Conservation (phyloP, 2,113 vertebrate species). For the Amphiprion percula region DNA sequence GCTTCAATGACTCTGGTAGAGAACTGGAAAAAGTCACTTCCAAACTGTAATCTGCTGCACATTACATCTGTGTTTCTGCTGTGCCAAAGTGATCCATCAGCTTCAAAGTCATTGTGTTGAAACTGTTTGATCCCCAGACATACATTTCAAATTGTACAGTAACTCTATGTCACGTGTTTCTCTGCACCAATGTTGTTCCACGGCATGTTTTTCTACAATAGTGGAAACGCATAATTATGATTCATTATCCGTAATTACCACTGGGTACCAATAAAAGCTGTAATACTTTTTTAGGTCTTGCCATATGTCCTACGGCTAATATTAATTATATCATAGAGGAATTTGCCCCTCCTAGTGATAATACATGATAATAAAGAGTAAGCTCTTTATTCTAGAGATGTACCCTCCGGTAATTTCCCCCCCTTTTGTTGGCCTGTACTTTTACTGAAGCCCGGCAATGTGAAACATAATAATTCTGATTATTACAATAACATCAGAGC, state of each 20-base stretch:
- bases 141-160: too few species aligned
- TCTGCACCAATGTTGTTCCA: too few species aligned
- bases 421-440: conserved; percentile 34
- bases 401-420: conserved; percentile 12
- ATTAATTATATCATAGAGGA: too few species aligned
- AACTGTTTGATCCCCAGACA: too few species aligned
- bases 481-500: conserved; percentile 76
- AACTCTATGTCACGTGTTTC: too few species aligned
- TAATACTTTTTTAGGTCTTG: neutral
- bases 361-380: conserved; percentile 22
- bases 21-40: neutral
- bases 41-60: neutral
- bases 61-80: neutral
- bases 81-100: neutral
- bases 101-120: too few species aligned
- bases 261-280: conserved; percentile 10
- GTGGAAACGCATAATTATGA: too few species aligned
- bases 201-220: neutral
- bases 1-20: neutral
- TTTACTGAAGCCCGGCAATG: conserved; percentile 61
- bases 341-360: conserved; percentile 10
- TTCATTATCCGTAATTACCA: conserved; percentile 26
- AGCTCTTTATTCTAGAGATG: conserved; percentile 10
- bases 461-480: conserved; percentile 75
- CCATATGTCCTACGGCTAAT: neutral